Conservation (phyloP, 2,797 vertebrate genomes). For the Melanogrammus aeglefinus region DNA sequence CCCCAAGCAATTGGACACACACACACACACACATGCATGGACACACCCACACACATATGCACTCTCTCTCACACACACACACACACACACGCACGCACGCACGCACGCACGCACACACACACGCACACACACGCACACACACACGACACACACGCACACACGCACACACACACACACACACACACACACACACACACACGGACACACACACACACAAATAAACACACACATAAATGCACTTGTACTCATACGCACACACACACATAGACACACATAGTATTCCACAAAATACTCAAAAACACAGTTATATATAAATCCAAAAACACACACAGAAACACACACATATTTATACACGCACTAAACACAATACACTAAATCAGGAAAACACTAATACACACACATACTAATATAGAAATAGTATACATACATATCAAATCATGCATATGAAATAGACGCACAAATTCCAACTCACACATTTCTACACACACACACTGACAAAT, state of each 20-base stretch:
- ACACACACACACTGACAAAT: no score
- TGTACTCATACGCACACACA: constrained; percentile 23
- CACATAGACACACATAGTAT: background rate
- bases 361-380: background rate
- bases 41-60: constrained; percentile 14
- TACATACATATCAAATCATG: background rate
- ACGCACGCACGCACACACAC: constrained; percentile 39
- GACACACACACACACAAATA: no score
- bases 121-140: constrained; percentile 14
- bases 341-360: constrained; percentile 12
- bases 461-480: no score
- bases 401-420: background rate
- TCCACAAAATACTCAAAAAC: background rate
- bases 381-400: constrained; percentile 26
- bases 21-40: constrained; percentile 2
- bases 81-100: background rate
- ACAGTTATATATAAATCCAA: no score
- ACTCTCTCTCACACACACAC: constrained; percentile 35
- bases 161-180: constrained; percentile 40
- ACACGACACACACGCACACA: constrained; percentile 35
- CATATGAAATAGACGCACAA: no score
- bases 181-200: constrained; percentile 13
- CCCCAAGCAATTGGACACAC: constrained; percentile 68
- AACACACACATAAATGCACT: constrained; percentile 16
- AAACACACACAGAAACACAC: constrained; percentile 12